phyloP scores from a whole-genome alignment of 2,888 invertebrate genomes.

The Pinctada fucata region DNA sequence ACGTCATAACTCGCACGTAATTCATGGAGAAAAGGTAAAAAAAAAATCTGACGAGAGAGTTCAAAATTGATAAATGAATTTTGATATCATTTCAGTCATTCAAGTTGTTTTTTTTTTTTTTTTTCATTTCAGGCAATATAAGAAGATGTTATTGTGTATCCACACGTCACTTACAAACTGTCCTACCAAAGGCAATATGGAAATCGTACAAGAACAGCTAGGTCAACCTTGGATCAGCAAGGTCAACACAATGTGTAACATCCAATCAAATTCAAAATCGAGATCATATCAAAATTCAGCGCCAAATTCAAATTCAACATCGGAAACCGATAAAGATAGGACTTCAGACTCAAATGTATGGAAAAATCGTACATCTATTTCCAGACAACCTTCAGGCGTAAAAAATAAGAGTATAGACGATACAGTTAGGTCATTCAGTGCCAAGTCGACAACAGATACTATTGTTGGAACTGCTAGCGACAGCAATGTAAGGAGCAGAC shows the following conservation, averaged over 20 bases:
- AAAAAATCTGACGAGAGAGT: no score
- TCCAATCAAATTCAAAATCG: slow-evolving; percentile 41
- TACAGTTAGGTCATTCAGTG: background rate
- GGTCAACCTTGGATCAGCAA: slow-evolving; percentile 52
- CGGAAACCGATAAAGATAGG: background rate
- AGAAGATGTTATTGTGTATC: slow-evolving; percentile 53
- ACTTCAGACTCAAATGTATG: background rate
- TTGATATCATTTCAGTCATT: no score
- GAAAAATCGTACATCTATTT: background rate
- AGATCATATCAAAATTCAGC: background rate
- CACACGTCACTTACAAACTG: slow-evolving; percentile 53
- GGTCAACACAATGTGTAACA: slow-evolving; percentile 53
- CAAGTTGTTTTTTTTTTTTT: background rate
- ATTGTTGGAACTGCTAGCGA: background rate
- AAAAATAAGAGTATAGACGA: background rate
- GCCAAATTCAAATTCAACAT: background rate
- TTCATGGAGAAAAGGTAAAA: no score
- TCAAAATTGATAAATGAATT: no score
- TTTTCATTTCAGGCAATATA: slow-evolving; percentile 55
- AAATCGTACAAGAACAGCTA: slow-evolving; percentile 50
- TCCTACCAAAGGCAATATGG: slow-evolving; percentile 42
- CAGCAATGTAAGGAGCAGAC: background rate
- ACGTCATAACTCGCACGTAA: no score
- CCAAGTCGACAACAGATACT: background rate
- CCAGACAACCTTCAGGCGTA: background rate